Base-by-base conservation (phyloP, 2,113 vertebrate genomes). In the Pelecanoides urinatrix region DNA sequence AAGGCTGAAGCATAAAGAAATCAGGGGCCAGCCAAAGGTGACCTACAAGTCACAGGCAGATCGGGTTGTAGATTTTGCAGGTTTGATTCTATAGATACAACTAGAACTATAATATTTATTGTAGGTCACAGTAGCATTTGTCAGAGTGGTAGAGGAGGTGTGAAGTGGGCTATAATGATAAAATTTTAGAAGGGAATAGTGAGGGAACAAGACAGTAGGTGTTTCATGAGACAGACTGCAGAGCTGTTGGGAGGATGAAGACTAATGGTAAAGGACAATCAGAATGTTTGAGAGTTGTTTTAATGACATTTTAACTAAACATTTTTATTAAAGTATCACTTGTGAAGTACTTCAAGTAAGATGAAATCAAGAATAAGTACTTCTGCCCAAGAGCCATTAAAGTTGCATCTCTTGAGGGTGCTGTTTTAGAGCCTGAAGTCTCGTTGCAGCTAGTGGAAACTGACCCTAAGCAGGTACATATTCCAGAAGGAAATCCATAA, bases 181-280 rank as follows among this genome's bases (percentile, higher is more conserved):
- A 68, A 38, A 86, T 89, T 92, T 74, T 75, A 81, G 70, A 81
- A 82, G 42, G 67, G 74, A 94, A 88, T 95, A 91, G 88, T 88
- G 84, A 94, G 59, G 73, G 67, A 94, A 88, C 65, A 77, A 84
- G 92, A 75, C 62, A 93, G 90, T 94, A 88, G 80, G 91, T 94
- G 83, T 94, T 93, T 89, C 70, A 50, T 73, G 73, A 89, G 56
- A 61, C 83, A 92, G 65, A 74, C 66, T 71, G 65, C 65, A 86
- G 86, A 94, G 66, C 74, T 91, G 29, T 66, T 61, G 58, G 42
- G 23, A 92, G 36, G 19, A 29, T 45, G 30, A 83, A 56, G 61
- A 56, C 47, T 86, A 68, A 56, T 49, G 61, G 36, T 84, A 71
- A 94, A 81, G 80, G 73, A 81, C 12, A 16, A 56, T 72, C 65